These are phyloP conservation scores for Cordilura impudica DNA, from an alignment of 2,888 invertebrate genomes.

Conservation along the genomic window DNA sequence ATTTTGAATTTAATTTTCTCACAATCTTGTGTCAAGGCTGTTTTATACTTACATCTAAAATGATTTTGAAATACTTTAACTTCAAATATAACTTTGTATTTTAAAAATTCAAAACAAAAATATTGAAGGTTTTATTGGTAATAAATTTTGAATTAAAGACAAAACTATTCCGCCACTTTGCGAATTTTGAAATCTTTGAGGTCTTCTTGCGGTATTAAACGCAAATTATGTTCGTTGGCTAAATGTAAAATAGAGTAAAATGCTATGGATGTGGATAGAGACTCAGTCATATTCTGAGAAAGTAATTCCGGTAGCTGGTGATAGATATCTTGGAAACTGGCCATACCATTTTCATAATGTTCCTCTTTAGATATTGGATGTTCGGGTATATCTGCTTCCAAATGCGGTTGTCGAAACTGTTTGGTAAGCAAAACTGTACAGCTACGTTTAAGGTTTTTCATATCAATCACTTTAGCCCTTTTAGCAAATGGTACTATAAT, in stretches of 20 bases:
- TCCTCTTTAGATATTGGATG: constrained; percentile 67
- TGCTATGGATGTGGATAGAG: constrained; percentile 87
- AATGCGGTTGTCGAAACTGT: constrained; percentile 65
- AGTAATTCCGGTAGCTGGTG: constrained; percentile 80
- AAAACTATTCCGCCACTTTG: constrained; percentile 67
- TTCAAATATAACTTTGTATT: constrained; percentile 44
- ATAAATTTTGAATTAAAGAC: constrained; percentile 4
- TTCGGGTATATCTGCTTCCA: constrained; percentile 63
- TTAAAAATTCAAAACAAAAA: constrained; percentile 47
- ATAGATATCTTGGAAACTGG: constrained; percentile 81
- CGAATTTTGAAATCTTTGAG: constrained; percentile 79
- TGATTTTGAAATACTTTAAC: constrained; percentile 41
- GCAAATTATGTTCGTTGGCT: constrained; percentile 87
- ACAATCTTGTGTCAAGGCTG: neutral
- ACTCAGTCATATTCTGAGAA: constrained; percentile 82
- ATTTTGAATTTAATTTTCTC: too few relatives aligned
- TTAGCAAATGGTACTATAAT: constrained; percentile 88
- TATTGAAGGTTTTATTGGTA: constrained; percentile 27
- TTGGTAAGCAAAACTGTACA: constrained; percentile 83
- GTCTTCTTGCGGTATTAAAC: constrained; percentile 79
- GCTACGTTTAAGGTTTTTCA: constrained; percentile 88
- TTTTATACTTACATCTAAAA: constrained; percentile 17
- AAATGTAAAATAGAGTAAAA: constrained; percentile 90
- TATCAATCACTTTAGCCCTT: constrained; percentile 91
- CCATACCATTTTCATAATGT: constrained; percentile 77